phyloP scores from a whole-genome alignment of 2,113 vertebrate species.

The Otolemur garnettii region DNA sequence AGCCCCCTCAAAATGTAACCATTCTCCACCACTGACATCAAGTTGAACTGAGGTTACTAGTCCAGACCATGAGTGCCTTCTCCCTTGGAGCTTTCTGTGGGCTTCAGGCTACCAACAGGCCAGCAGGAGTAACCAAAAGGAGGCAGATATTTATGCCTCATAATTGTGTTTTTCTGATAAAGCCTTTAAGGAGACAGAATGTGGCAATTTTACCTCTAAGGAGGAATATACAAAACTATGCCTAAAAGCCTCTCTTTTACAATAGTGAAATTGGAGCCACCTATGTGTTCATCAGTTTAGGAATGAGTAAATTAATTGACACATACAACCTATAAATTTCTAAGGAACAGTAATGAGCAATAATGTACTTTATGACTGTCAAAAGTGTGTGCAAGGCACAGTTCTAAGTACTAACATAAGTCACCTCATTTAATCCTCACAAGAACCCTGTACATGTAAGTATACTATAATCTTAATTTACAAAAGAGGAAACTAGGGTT shows the following conservation, averaged over 20 bases:
- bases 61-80: not conserved
- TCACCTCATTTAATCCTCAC: slow-evolving; percentile 12
- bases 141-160: not conserved
- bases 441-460: not conserved
- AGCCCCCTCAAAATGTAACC: not conserved
- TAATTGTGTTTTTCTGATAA: not conserved
- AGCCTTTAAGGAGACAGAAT: not conserved
- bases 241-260: not conserved
- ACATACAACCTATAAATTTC: not conserved
- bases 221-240: not conserved
- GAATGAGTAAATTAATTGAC: not conserved
- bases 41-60: not conserved
- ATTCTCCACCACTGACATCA: not conserved
- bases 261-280: no score
- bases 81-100: not conserved
- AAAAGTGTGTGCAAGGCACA: not conserved
- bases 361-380: not conserved
- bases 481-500: not conserved
- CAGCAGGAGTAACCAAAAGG: not conserved
- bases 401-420: not conserved
- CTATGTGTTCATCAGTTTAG: not conserved
- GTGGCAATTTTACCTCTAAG: not conserved
- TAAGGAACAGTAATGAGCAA: not conserved
- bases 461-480: not conserved
- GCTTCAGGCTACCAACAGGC: not conserved